Percentiles rank a stretch among this genome's conserved stretches.
Evolutionary conservation across 1,140 invertebrate genomes (phyloP).

Genomic region (Glossosoma conforme): DNA sequence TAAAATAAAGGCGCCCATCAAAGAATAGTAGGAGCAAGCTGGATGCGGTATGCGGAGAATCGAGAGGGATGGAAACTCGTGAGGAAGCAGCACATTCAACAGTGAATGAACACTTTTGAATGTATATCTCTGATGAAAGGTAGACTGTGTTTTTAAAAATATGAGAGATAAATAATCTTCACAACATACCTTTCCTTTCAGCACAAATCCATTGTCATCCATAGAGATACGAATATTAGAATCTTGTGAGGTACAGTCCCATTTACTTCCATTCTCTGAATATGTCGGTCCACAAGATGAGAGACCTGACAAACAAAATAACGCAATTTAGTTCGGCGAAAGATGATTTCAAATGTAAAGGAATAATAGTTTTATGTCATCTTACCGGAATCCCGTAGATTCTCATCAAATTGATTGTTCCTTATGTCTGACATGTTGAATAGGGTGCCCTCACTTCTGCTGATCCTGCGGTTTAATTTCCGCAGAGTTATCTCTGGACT

Average conservation of each 20-base stretch:
- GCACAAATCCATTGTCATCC: slow-evolving; percentile 20
- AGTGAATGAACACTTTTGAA: too few species aligned
- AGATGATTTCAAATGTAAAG: not conserved
- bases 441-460: slow-evolving; percentile 26
- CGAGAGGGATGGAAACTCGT: too few species aligned
- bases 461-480: slow-evolving; percentile 24
- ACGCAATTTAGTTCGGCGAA: not conserved
- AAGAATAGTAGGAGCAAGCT: too few species aligned
- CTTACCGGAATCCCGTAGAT: slow-evolving; percentile 26
- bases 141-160: too few species aligned
- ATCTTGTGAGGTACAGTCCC: slow-evolving; percentile 13
- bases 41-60: too few species aligned
- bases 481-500: slow-evolving; percentile 14
- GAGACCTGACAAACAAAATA: slow-evolving; percentile 7
- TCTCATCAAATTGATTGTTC: slow-evolving; percentile 6
- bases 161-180: too few species aligned
- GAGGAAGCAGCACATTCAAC: too few species aligned
- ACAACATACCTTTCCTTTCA: slow-evolving; percentile 24
- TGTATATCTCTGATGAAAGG: too few species aligned
- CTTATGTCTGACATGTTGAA: slow-evolving; percentile 14
- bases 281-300: slow-evolving; percentile 21
- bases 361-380: not conserved
- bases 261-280: slow-evolving; percentile 20
- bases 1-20: too few species aligned
- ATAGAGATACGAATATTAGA: slow-evolving; percentile 9